phyloP scores from a whole-genome alignment of 2,113 vertebrate genomes.

The Coregonus clupeaformis region DNA sequence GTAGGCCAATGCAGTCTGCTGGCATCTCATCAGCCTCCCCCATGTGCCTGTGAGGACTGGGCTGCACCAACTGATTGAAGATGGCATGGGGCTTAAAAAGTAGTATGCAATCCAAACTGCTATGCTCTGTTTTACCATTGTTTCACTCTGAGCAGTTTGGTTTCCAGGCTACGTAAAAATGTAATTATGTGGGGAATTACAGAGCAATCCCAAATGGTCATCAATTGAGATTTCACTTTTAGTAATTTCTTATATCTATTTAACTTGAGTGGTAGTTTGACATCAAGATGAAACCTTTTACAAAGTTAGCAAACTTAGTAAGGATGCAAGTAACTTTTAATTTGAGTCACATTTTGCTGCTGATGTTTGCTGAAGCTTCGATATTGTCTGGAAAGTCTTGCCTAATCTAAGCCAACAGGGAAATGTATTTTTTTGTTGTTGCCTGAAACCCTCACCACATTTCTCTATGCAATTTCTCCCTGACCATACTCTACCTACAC shows the following conservation, averaged over 20 bases:
- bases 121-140: too few species aligned
- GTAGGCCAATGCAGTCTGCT: slow-evolving; percentile 20
- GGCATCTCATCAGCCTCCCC: slow-evolving; percentile 33
- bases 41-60: slow-evolving; percentile 22
- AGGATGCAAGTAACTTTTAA: slow-evolving; percentile 30
- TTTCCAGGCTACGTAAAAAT: too few species aligned
- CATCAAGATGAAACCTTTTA: not conserved
- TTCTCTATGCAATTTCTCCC: slow-evolving; percentile 48
- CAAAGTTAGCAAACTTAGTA: not conserved
- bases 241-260: not conserved
- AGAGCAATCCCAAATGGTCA: slow-evolving; percentile 13
- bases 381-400: not conserved
- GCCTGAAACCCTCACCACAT: slow-evolving; percentile 10
- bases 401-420: not conserved
- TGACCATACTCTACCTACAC: slow-evolving; percentile 49
- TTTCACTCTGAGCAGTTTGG: too few species aligned
- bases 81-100: slow-evolving; percentile 40
- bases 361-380: slow-evolving; percentile 37
- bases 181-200: slow-evolving; percentile 43
- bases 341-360: slow-evolving; percentile 25
- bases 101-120: too few species aligned
- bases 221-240: not conserved
- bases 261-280: not conserved
- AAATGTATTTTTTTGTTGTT: slow-evolving; percentile 5
- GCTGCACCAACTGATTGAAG: slow-evolving; percentile 27